Evolutionary conservation across 1,140 invertebrate genomes (phyloP).

Genomic region (Cecropterus lyciades): DNA sequence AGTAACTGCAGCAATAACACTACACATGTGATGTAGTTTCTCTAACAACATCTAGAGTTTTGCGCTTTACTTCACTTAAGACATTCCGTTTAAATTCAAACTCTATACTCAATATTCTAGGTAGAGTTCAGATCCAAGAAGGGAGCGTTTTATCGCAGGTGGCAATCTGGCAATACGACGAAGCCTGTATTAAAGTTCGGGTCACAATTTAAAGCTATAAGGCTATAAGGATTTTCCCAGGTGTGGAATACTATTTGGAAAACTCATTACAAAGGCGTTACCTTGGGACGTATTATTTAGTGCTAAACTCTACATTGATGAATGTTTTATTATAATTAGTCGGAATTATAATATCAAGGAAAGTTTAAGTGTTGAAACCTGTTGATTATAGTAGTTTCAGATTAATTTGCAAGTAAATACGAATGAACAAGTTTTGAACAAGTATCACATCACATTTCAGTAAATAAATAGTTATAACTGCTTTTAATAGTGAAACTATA

Average conservation of each 20-base stretch:
- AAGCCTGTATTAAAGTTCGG: conserved; percentile 48
- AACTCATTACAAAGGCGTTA: conserved; percentile 32
- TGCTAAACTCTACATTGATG: background rate
- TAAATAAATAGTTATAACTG: no score
- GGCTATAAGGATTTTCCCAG: conserved; percentile 33
- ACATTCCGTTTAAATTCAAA: conserved; percentile 7
- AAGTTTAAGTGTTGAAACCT: background rate
- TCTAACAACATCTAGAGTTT: conserved; percentile 53
- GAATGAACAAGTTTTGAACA: no score
- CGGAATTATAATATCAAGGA: background rate
- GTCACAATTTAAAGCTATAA: conserved; percentile 35
- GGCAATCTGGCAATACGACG: conserved; percentile 49
- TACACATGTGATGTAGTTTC: conserved; percentile 49
- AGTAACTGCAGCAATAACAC: conserved; percentile 51
- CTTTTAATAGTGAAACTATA: no score
- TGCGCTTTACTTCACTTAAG: conserved; percentile 33
- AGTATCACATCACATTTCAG: no score
- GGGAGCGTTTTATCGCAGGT: conserved; percentile 59
- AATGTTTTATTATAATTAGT: background rate
- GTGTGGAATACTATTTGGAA: conserved; percentile 29
- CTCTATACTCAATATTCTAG: background rate
- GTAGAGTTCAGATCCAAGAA: conserved; percentile 34
- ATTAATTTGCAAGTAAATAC: no score
- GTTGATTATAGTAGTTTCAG: no score
- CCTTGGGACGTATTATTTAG: conserved; percentile 12